These are phyloP conservation scores for Apodemus sylvaticus DNA, from an alignment of 2,113 vertebrate species.

Conservation along the genomic window DNA sequence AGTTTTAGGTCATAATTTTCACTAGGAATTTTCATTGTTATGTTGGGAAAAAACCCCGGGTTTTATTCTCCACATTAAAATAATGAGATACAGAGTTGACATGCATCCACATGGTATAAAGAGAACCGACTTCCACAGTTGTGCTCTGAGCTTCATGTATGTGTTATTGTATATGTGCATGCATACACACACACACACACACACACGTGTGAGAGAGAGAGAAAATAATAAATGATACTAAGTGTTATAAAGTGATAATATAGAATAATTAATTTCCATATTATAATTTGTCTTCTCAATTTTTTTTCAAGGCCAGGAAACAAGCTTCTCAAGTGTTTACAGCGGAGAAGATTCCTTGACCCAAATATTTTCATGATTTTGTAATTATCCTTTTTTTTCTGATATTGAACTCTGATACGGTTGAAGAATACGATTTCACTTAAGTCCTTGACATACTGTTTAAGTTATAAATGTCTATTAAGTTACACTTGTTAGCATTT, in stretches of 20 bases:
- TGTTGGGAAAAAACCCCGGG: not conserved
- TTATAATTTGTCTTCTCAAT: conserved; percentile 1
- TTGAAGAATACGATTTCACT: conserved; percentile 31
- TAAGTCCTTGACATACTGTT: conserved; percentile 19
- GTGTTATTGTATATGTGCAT: not conserved
- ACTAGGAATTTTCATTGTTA: conserved; percentile 55
- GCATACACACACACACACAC: no score
- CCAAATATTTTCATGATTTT: conserved; percentile 42
- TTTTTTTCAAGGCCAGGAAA: conserved; percentile 86
- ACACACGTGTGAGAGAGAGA: no score
- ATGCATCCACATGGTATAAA: not conserved
- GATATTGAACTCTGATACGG: conserved; percentile 24
- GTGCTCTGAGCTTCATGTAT: not conserved
- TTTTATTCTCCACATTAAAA: conserved; percentile 20
- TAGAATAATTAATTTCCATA: conserved; percentile 42
- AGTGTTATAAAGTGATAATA: not conserved
- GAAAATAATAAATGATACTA: not conserved
- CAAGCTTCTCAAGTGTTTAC: conserved; percentile 88
- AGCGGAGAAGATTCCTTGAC: conserved; percentile 93
- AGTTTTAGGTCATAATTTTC: conserved; percentile 27
- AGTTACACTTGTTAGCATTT: conserved; percentile 22
- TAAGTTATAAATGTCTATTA: conserved; percentile 56
- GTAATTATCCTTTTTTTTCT: conserved; percentile 36
- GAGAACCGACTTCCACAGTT: not conserved
- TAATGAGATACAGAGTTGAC: not conserved